Conservation (phyloP, 2,797 vertebrate genomes). For the Tenualosa ilisha region DNA sequence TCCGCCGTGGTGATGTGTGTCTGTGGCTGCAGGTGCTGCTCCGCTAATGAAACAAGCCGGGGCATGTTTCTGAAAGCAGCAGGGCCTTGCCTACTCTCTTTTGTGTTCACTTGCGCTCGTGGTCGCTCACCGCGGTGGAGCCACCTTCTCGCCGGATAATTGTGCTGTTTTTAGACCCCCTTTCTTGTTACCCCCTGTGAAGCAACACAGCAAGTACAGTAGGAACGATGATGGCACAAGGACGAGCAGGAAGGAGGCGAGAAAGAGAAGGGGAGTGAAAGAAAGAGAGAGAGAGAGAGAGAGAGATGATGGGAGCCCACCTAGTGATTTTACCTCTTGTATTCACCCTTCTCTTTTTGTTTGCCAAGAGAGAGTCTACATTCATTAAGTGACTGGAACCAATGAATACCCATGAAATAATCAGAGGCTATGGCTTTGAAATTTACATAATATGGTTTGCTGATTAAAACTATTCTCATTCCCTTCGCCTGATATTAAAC, state of each 20-base stretch:
- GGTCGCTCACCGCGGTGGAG: not conserved
- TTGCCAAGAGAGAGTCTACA: constrained; percentile 54
- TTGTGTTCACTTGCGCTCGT: no score
- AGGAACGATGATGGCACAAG: not conserved
- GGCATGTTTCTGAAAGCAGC: not conserved
- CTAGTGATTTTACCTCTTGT: not conserved
- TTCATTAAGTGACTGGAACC: constrained; percentile 44
- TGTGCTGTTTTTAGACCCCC: constrained; percentile 10
- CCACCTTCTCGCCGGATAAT: not conserved
- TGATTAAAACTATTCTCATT: constrained; percentile 59
- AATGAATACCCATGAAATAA: constrained; percentile 71
- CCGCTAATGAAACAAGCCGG: not conserved
- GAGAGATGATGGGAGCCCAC: constrained; percentile 33
- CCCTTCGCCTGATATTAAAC: constrained; percentile 58
- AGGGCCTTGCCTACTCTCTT: not conserved
- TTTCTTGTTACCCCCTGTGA: not conserved
- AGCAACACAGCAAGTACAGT: not conserved
- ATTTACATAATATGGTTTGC: constrained; percentile 69
- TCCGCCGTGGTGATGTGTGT: no score
- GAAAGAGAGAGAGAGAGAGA: constrained; percentile 56
- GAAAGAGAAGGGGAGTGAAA: constrained; percentile 19
- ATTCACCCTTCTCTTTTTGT: not conserved
- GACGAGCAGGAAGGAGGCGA: not conserved
- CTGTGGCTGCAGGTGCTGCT: not conserved
- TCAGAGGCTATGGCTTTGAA: constrained; percentile 31